Evolutionary conservation across 2,888 invertebrate species (phyloP), one percentile per base, ranked within the genome.

Genomic region (Papilio gigon): DNA sequence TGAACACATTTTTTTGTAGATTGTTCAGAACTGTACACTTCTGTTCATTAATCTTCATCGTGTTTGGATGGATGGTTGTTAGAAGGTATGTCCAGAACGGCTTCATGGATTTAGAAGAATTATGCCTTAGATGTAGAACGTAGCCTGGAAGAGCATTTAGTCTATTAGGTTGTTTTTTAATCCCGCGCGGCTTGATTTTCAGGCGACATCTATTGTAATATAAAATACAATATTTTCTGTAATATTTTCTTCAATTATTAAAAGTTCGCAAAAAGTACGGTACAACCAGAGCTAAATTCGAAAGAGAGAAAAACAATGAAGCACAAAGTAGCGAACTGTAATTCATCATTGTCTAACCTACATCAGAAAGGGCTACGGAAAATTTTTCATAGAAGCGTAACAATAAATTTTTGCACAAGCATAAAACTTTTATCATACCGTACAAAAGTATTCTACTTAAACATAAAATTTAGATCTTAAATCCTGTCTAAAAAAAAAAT

Each of bases 371-470:
- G 30, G 27, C 27, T 53, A 53, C 17, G 53, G 14, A n/a, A 53
- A 53, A 53, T 17, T 30, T 27, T 53, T 53, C 30, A 53, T 53
- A 30, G 53, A 17, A 6, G 53, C n/a, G 53, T 53, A 53, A 27
- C 53, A 53, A 53, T 53, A 53, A 53, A 53, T 30, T 53, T 53
- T 30, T 27, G n/a, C n/a, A 17, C 17, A 42, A 42, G n/a, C 8
- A 30, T 56, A 65, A 56, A 65, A 65, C 56, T 65, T 65, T 58
- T 65, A 53, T 53, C 53, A 30, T 30, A 53, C 30, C 53, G 30
- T 53, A 53, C 1, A 30, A 30, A 53, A 30, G 53, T 53, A 50
- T 50, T 50, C 27, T 27, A 11, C 3, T 6, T 14, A 20, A 50
- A 50, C 17, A 42, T 5, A 53, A 53, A 6, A n/a, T 53, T n/a